A percentile compares a stretch with the other conserved stretches of the same genome.
These are phyloP conservation scores for Burhinus bistriatus DNA, from an alignment of 2,113 vertebrate species.

Conservation along the genomic window DNA sequence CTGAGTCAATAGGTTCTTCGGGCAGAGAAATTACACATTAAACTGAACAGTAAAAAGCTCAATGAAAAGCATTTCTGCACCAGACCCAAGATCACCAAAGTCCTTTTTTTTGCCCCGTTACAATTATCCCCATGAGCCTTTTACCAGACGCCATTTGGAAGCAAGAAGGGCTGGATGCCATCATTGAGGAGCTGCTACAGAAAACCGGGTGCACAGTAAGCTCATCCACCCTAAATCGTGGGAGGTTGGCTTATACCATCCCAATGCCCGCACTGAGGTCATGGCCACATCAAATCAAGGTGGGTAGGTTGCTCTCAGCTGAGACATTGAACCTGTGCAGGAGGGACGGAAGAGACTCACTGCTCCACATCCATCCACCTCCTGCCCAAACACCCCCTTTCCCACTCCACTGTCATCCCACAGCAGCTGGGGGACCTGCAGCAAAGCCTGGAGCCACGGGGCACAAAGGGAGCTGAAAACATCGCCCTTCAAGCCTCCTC, in stretches of 20 bases:
- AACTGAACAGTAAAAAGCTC: not conserved
- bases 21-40: conserved; percentile 31
- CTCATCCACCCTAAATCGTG: not conserved
- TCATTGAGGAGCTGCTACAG: not conserved
- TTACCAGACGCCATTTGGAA: not conserved
- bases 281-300: not conserved
- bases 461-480: fast-evolving
- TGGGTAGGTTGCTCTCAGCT: not conserved
- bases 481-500: not conserved
- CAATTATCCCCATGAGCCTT: not conserved
- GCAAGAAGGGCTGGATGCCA: not conserved
- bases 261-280: not conserved
- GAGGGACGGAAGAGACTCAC: not conserved
- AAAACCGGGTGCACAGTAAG: not conserved
- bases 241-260: not conserved
- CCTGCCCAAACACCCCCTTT: not conserved
- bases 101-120: fast-evolving
- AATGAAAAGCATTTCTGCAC: not conserved
- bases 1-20: conserved; percentile 48
- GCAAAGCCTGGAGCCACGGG: not conserved
- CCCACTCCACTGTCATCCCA: not conserved
- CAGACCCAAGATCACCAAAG: not conserved
- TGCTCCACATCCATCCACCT: not conserved
- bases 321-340: not conserved
- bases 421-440: not conserved